phyloP scores from a whole-genome alignment of 2,888 invertebrate genomes.

The Meiosimyza platycephala region DNA sequence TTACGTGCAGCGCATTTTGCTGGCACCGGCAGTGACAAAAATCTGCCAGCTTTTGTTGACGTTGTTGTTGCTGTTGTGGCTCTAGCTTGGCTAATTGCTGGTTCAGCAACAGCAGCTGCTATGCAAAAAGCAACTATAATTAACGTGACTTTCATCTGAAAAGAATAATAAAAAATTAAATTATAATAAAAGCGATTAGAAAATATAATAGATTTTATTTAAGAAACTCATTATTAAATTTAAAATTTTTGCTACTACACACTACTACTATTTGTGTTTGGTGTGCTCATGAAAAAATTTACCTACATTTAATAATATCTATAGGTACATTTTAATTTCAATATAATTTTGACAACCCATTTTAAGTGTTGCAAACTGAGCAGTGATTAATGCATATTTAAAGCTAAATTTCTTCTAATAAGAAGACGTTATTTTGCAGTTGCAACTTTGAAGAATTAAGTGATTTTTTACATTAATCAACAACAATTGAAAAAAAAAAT shows the following conservation, averaged over 20 bases:
- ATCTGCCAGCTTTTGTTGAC: slow-evolving; percentile 81
- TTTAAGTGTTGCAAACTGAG: too few species aligned
- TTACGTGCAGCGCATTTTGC: slow-evolving; percentile 88
- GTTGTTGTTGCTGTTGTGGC: slow-evolving; percentile 70
- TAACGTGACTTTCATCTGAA: slow-evolving; percentile 79
- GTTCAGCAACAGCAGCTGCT: slow-evolving; percentile 72
- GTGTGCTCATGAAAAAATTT: too few species aligned
- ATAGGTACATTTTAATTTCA: too few species aligned
- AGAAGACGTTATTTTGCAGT: too few species aligned
- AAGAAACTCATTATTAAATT: neutral
- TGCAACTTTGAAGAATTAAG: too few species aligned
- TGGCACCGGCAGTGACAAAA: slow-evolving; percentile 83
- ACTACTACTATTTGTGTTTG: too few species aligned
- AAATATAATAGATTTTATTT: neutral
- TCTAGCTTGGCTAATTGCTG: slow-evolving; percentile 71
- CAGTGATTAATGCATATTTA: too few species aligned
- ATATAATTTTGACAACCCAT: too few species aligned
- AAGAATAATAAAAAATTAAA: slow-evolving; percentile 41
- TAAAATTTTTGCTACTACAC: neutral
- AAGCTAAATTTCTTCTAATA: too few species aligned
- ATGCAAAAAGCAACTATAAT: slow-evolving; percentile 70
- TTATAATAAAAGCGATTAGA: slow-evolving; percentile 26
- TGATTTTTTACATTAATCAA: too few species aligned
- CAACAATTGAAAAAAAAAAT: too few species aligned
- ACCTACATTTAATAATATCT: too few species aligned